Conservation (phyloP, 53 echinoderm and acorn worm genomes). For the Arbacia lixula region DNA sequence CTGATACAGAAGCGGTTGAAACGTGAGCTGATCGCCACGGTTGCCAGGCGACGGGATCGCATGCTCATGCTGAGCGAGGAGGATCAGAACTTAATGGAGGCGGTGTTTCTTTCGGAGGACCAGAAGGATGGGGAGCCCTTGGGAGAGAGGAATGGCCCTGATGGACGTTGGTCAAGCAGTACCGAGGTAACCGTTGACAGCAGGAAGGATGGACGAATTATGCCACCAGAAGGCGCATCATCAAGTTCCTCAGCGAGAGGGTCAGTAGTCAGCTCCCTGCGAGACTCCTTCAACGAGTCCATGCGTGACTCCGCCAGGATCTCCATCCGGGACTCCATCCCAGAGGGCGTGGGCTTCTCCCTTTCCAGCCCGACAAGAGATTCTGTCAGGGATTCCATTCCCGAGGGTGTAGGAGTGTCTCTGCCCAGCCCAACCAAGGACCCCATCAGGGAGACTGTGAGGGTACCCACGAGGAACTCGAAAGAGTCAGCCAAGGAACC, state of each 20-base stretch:
- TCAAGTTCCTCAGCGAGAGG: neutral
- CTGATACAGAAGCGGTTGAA: conserved; percentile 56
- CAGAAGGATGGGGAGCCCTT: neutral
- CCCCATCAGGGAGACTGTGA: neutral
- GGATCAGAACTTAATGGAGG: conserved; percentile 18
- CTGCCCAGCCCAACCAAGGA: neutral
- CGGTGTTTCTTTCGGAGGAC: neutral
- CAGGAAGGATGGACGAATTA: neutral
- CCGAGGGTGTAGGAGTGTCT: neutral
- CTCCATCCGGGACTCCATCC: conserved; percentile 33
- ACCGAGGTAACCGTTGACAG: conserved; percentile 9
- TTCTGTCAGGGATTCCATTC: neutral
- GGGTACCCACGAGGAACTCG: conserved; percentile 1
- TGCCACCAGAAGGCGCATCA: neutral
- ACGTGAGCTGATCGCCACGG: conserved; percentile 71
- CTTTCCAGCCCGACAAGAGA: neutral
- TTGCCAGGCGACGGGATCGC: conserved; percentile 68
- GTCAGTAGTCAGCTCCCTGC: neutral
- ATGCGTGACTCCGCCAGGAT: conserved; percentile 31
- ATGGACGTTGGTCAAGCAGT: conserved; percentile 49
- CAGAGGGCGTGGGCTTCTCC: neutral
- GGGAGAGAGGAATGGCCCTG: conserved; percentile 51
- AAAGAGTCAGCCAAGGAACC: conserved; percentile 5
- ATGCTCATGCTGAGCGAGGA: conserved; percentile 32
- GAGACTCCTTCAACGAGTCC: conserved; percentile 34